Evolutionary conservation across 2,113 vertebrate genomes (phyloP).

Genomic region (Lophius piscatorius): DNA sequence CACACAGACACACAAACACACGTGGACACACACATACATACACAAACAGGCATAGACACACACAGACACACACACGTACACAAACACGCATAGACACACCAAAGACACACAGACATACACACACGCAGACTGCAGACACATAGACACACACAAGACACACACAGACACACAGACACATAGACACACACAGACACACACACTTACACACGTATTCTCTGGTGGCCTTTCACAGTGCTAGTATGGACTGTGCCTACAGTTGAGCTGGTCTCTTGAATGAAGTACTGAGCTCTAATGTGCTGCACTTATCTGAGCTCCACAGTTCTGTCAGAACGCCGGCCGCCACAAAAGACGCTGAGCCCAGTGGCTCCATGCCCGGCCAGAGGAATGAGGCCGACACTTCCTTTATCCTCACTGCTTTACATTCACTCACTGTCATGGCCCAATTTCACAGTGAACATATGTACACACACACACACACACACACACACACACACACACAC

Average conservation of each 20-base stretch:
- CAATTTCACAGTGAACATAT: slow-evolving; percentile 19
- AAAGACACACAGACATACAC: no score
- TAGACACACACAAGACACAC: no score
- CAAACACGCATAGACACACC: no score
- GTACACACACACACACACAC: slow-evolving; percentile 5
- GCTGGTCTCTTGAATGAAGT: slow-evolving; percentile 23
- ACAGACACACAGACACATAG: no score
- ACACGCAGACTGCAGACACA: no score
- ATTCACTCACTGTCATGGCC: slow-evolving; percentile 40
- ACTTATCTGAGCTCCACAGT: slow-evolving; percentile 21
- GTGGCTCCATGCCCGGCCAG: slow-evolving; percentile 27
- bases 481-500: slow-evolving; percentile 3
- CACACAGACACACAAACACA: no score
- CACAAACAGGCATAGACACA: no score
- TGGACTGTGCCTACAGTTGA: slow-evolving; percentile 23
- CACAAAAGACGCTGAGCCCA: slow-evolving; percentile 43
- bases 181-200: no score
- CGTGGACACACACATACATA: no score
- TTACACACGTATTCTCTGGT: no score
- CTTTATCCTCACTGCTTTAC: no score
- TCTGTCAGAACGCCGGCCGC: slow-evolving; percentile 33
- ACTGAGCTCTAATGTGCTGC: slow-evolving; percentile 21
- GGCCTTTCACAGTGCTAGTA: background rate
- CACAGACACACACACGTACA: no score
- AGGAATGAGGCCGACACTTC: slow-evolving; percentile 21